Evolutionary conservation across 1,140 invertebrate genomes (phyloP).

Genomic region (Neuroterus valhalla): DNA sequence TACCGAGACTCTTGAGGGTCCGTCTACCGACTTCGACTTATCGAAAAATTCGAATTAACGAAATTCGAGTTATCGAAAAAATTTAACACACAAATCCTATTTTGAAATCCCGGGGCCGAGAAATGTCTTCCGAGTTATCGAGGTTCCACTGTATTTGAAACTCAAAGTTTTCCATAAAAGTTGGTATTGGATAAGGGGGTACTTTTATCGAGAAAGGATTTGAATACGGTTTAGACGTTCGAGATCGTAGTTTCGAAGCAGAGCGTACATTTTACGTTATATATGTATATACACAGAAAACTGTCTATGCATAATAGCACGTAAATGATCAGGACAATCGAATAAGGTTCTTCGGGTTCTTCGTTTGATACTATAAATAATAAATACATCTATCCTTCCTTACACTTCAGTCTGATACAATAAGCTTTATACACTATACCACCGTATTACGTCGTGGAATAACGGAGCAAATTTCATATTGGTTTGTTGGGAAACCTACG

Average conservation of each 20-base stretch:
- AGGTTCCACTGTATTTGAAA: background rate
- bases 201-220: constrained; percentile 16
- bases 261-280: constrained; percentile 4
- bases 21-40: no score
- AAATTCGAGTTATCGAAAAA: no score
- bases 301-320: constrained; percentile 27
- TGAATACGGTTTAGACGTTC: constrained; percentile 2
- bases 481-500: background rate
- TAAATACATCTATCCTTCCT: background rate
- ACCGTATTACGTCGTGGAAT: background rate
- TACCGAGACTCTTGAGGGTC: no score
- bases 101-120: no score
- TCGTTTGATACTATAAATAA: constrained; percentile 11
- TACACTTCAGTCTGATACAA: background rate
- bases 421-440: background rate
- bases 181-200: constrained; percentile 7
- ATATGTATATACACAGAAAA: background rate
- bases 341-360: constrained; percentile 17
- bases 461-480: constrained; percentile 3
- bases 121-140: no score
- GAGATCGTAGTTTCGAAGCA: background rate
- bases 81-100: no score
- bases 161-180: background rate
- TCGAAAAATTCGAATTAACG: no score
- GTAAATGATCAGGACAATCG: constrained; percentile 11